phyloP scores from a whole-genome alignment of 2,888 invertebrate genomes.

The Cephus sareptanus region DNA sequence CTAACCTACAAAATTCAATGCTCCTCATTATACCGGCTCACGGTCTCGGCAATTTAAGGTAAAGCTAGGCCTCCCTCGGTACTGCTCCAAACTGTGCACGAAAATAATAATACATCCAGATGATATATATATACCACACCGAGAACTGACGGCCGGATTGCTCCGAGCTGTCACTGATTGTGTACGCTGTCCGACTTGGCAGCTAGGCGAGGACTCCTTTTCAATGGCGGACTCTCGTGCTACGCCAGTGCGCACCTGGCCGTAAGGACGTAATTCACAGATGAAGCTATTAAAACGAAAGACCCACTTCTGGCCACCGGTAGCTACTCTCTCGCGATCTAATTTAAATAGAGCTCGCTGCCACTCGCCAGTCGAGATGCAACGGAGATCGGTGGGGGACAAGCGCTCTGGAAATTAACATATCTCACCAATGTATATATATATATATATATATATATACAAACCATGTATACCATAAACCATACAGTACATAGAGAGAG shows the following conservation, averaged over 20 bases:
- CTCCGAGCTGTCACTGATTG: neutral
- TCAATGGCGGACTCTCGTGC: neutral
- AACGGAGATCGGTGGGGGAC: conserved; percentile 33
- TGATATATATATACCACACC: neutral
- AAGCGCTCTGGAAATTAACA: conserved; percentile 58
- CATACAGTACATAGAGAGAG: neutral
- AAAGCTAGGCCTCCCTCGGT: neutral
- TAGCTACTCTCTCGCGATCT: conserved; percentile 40
- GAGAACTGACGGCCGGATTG: neutral
- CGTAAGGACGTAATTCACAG: conserved; percentile 33
- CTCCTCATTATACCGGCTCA: neutral
- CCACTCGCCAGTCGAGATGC: conserved; percentile 30
- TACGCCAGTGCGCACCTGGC: neutral
- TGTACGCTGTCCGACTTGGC: neutral
- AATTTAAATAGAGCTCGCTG: conserved; percentile 55
- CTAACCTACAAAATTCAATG: neutral
- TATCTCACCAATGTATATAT: conserved; percentile 51
- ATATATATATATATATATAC: too few species aligned
- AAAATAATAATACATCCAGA: neutral
- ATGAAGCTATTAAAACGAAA: conserved; percentile 47
- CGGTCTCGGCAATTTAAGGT: neutral
- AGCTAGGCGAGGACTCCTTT: neutral
- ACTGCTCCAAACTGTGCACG: neutral
- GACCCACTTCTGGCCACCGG: conserved; percentile 9
- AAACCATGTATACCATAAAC: neutral